phyloP scores from a whole-genome alignment of 1,140 invertebrate species.

The Potamilus streckersoni region DNA sequence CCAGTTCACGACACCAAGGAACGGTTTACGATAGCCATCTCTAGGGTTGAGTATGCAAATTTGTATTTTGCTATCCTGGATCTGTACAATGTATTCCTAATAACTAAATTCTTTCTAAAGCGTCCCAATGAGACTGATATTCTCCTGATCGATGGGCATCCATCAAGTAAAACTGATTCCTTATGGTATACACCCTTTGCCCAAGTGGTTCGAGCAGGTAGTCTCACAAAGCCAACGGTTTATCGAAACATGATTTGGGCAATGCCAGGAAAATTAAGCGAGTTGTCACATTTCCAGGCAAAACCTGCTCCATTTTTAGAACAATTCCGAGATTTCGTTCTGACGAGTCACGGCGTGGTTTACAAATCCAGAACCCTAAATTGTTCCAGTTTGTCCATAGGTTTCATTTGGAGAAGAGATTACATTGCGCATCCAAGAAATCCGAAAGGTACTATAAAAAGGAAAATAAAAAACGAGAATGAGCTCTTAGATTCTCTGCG shows the following conservation, averaged over 20 bases:
- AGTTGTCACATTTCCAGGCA: constrained; percentile 40
- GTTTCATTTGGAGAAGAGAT: constrained; percentile 56
- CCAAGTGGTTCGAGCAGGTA: constrained; percentile 28
- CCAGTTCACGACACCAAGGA: not conserved
- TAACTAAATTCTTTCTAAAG: constrained; percentile 43
- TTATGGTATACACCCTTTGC: constrained; percentile 58
- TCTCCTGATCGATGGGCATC: constrained; percentile 56
- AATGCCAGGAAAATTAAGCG: constrained; percentile 56
- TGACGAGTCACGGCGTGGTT: constrained; percentile 34
- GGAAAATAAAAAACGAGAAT: constrained; percentile 60
- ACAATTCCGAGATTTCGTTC: constrained; percentile 56
- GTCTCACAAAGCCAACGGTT: constrained; percentile 24
- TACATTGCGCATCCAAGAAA: constrained; percentile 60
- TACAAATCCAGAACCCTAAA: constrained; percentile 18
- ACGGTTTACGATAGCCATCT: constrained; percentile 34
- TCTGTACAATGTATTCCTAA: constrained; percentile 53
- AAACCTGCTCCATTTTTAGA: constrained; percentile 43
- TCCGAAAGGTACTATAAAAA: constrained; percentile 40
- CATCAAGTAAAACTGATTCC: constrained; percentile 47
- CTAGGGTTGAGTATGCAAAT: constrained; percentile 58
- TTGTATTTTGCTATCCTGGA: constrained; percentile 57
- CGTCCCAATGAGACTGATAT: constrained; percentile 45
- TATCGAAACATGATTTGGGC: constrained; percentile 54
- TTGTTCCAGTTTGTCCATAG: constrained; percentile 43
- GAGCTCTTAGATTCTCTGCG: constrained; percentile 39